A percentile compares a stretch with the other conserved stretches of the same genome.
Evolutionary conservation across 2,888 invertebrate species (phyloP).

Genomic region (Caenorhabditis parvicauda): DNA sequence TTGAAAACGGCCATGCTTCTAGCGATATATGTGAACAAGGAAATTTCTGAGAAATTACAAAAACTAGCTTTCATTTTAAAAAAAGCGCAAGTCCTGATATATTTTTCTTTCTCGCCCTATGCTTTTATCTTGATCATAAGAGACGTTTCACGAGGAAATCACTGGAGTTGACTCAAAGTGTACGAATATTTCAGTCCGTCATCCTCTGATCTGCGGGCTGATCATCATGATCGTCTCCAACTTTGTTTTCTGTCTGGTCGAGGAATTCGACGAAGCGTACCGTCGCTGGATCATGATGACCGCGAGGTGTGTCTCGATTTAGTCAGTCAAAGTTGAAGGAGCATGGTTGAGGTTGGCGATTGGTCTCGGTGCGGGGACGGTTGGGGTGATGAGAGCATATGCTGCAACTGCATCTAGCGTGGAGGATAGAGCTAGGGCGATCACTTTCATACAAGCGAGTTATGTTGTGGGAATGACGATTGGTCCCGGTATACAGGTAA

Average conservation of each 20-base stretch:
- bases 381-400: slow-evolving; percentile 40
- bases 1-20: too few relatives aligned
- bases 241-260: slow-evolving; percentile 42
- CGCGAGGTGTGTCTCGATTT: slow-evolving; percentile 30
- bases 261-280: slow-evolving; percentile 22
- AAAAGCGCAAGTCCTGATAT: too few relatives aligned
- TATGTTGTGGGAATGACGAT: slow-evolving; percentile 43
- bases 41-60: too few relatives aligned
- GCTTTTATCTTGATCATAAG: too few relatives aligned
- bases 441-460: slow-evolving; percentile 38
- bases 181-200: slow-evolving; percentile 29
- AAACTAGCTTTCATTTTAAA: too few relatives aligned
- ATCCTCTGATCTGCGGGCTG: slow-evolving; percentile 36
- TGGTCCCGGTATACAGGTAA: slow-evolving; percentile 41
- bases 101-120: too few relatives aligned
- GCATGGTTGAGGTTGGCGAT: slow-evolving; percentile 15
- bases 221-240: slow-evolving; percentile 38
- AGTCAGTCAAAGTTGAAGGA: too few relatives aligned
- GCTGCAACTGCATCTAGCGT: slow-evolving; percentile 36
- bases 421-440: slow-evolving; percentile 34
- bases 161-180: background rate
- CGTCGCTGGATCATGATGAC: slow-evolving; percentile 41
- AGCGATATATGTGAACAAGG: too few relatives aligned
- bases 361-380: slow-evolving; percentile 37
- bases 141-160: too few relatives aligned